Conservation (phyloP, 1,140 invertebrate species). For the Drosophila willistoni region DNA sequence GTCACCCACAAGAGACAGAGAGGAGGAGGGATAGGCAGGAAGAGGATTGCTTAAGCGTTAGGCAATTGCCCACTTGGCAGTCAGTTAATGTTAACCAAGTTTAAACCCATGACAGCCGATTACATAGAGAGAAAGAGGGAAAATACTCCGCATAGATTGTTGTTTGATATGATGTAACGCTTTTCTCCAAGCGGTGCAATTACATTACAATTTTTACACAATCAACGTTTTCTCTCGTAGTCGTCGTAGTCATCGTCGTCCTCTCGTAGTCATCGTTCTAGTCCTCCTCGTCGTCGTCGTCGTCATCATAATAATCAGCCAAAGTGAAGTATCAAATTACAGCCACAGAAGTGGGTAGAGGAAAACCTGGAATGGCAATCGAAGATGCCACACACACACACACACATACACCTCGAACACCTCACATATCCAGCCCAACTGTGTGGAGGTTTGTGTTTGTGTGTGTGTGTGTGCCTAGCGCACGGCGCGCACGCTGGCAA, state of each 20-base stretch:
- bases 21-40: background rate
- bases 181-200: conserved; percentile 49
- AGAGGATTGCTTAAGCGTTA: conserved; percentile 49
- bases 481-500: conserved; percentile 57
- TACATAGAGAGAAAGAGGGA: background rate
- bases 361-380: conserved; percentile 56
- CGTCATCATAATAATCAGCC: conserved; percentile 77
- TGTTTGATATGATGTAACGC: conserved; percentile 33
- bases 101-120: conserved; percentile 41
- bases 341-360: conserved; percentile 34
- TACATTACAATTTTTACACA: conserved; percentile 81
- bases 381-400: conserved; percentile 60
- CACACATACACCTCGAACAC: conserved; percentile 47
- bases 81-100: conserved; percentile 54
- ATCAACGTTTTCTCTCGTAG: conserved; percentile 59
- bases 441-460: background rate
- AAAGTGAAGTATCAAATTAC: conserved; percentile 81
- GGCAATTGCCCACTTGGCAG: conserved; percentile 64
- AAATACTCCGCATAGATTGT: no score
- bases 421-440: no score
- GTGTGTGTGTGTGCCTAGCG: conserved; percentile 32
- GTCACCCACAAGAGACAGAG: background rate
- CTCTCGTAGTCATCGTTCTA: conserved; percentile 38
- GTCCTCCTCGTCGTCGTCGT: conserved; percentile 49
- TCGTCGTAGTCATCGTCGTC: conserved; percentile 54